Base-by-base conservation (phyloP, 2,113 vertebrate species). In the Delphinapterus leucas region DNA sequence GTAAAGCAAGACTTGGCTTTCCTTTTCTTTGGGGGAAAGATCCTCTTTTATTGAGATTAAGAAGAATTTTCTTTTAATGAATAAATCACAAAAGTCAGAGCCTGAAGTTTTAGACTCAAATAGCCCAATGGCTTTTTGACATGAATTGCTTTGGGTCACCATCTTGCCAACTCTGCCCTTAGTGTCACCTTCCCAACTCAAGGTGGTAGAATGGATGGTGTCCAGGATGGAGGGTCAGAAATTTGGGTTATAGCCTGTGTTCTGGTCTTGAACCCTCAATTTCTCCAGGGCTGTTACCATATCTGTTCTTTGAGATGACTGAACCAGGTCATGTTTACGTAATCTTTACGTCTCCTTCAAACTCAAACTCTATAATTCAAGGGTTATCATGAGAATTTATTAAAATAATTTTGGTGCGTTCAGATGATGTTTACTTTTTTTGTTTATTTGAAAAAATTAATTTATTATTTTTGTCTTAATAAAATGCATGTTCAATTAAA, bases 21-120 rank as follows among this genome's bases (percentile, higher is more conserved):
- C 67, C 80, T 13, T 83, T 96, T 70, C 83, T 91, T 90, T 3
- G 8, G 73, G 95, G 53, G 92, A 97, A 97, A 60, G 87, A 53
- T 31, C 2, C 47, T 96, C 83, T 77, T 95, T 77, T 63, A 33
- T 44, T 71, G 38, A 58, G 14, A 83, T 88, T 85, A 94, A 49
- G 63, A 81, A 61, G 94, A 90, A 44, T 36, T 28, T 47, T 82
- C 61, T 77, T 91, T 92, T 95, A 82, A 60, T 88, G 91, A 93
- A 88, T 15, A 70, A 70, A 65, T 84, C 41, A 44, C 65, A 49
- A 77, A 88, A 81, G 28, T 41, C 47, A 80, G 73, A 90, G 38
- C 14, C 65, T 81, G 31, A 71, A 65, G 25, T 82, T 94, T 97
- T 58, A 73, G 31, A 80, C 61, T 85, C 76, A 76, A 61, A 47